phyloP scores from a whole-genome alignment of 2,113 vertebrate species.

The Kobus ellipsiprymnus region DNA sequence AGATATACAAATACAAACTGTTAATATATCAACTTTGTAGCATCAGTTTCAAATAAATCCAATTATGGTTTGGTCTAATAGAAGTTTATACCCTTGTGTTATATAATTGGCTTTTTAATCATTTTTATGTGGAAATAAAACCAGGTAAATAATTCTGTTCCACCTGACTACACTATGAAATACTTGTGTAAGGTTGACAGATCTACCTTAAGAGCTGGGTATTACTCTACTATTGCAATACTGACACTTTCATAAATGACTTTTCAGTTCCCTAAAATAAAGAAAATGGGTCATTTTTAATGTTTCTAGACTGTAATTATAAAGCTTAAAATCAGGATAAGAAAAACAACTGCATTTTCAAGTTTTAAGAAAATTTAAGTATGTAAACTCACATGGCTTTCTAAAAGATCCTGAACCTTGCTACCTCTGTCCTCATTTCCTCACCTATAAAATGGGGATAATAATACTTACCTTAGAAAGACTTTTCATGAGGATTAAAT shows the following conservation, averaged over 20 bases:
- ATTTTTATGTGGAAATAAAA: not conserved
- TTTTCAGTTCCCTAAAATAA: not conserved
- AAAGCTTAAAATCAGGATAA: not conserved
- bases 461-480: not conserved
- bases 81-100: not conserved
- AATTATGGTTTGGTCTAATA: not conserved
- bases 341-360: not conserved
- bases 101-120: not conserved
- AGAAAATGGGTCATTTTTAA: not conserved
- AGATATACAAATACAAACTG: not conserved
- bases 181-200: not conserved
- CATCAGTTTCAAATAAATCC: not conserved
- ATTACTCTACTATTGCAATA: not conserved
- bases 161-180: not conserved
- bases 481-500: not conserved
- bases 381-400: not conserved
- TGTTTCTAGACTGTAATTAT: conserved; percentile 3
- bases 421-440: not conserved
- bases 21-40: not conserved
- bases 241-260: not conserved
- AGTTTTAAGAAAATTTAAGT: not conserved
- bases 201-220: not conserved
- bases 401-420: not conserved
- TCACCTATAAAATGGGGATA: not conserved
- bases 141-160: not conserved